These are phyloP conservation scores for Apistogramma diplotaenia DNA, from an alignment of 2,113 vertebrate species.

Conservation along the genomic window DNA sequence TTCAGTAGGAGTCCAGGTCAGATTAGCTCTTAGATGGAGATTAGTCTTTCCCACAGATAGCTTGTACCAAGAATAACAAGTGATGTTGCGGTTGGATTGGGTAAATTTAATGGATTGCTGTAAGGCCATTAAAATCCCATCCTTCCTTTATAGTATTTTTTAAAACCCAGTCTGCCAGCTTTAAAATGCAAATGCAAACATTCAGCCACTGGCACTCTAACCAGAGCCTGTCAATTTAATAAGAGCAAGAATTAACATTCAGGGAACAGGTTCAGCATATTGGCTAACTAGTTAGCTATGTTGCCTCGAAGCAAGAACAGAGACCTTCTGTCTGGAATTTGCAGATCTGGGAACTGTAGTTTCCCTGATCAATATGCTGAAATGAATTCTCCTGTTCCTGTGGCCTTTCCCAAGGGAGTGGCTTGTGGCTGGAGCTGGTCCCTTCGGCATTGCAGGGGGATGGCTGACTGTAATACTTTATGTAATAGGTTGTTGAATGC, in stretches of 20 bases:
- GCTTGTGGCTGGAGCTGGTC: background rate
- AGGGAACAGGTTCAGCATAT: background rate
- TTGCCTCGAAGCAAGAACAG: background rate
- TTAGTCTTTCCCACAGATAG: background rate
- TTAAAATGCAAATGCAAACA: background rate
- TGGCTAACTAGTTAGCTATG: background rate
- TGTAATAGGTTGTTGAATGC: background rate
- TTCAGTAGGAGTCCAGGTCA: background rate
- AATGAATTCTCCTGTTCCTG: background rate
- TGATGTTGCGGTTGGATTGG: background rate
- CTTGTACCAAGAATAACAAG: background rate
- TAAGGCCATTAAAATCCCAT: background rate
- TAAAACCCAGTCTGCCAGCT: background rate
- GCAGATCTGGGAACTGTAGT: background rate
- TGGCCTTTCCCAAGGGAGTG: background rate
- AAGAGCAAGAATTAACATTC: background rate
- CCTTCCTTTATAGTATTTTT: background rate
- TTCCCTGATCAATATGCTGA: background rate
- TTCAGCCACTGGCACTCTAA: background rate
- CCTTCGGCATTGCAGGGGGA: background rate
- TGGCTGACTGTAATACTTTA: no score
- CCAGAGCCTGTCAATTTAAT: background rate
- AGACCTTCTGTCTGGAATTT: background rate
- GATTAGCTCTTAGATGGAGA: background rate
- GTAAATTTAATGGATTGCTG: background rate